phyloP scores from a whole-genome alignment of 1,140 invertebrate genomes.

The Cecropterus lyciades region DNA sequence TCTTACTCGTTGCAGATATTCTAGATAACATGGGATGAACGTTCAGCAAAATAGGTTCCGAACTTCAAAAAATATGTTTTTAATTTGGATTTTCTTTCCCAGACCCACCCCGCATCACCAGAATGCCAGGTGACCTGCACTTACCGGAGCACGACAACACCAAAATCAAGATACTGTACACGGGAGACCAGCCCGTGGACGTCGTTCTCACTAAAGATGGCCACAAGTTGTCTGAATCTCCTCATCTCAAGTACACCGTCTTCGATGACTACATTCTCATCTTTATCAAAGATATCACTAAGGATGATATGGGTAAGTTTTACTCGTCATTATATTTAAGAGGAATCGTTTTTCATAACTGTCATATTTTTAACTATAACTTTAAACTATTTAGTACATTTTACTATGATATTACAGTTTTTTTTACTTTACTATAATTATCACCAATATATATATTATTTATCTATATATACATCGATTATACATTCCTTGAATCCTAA shows the following conservation, averaged over 20 bases:
- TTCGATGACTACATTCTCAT: conserved; percentile 98
- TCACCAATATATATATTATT: too few species aligned
- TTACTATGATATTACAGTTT: too few species aligned
- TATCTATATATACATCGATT: too few species aligned
- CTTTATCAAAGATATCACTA: conserved; percentile 94
- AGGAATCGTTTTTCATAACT: too few species aligned
- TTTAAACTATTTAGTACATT: too few species aligned
- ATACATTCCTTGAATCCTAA: too few species aligned
- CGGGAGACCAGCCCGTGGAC: conserved; percentile 96
- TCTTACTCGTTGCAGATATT: too few species aligned
- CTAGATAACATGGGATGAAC: too few species aligned
- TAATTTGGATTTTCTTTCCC: conserved; percentile 43
- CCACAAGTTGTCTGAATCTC: conserved; percentile 89
- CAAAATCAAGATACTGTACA: conserved; percentile 97
- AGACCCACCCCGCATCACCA: conserved; percentile 96
- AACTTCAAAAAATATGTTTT: background rate
- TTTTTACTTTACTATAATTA: too few species aligned
- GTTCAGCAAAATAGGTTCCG: too few species aligned
- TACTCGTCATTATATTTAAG: too few species aligned
- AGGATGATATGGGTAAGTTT: conserved; percentile 91
- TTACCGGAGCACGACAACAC: conserved; percentile 97
- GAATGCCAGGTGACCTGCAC: conserved; percentile 95
- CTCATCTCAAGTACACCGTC: conserved; percentile 95
- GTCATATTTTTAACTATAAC: too few species aligned
- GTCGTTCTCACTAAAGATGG: conserved; percentile 93